phyloP scores from a whole-genome alignment of 2,113 vertebrate genomes.

The Thamnophis sirtalis region DNA sequence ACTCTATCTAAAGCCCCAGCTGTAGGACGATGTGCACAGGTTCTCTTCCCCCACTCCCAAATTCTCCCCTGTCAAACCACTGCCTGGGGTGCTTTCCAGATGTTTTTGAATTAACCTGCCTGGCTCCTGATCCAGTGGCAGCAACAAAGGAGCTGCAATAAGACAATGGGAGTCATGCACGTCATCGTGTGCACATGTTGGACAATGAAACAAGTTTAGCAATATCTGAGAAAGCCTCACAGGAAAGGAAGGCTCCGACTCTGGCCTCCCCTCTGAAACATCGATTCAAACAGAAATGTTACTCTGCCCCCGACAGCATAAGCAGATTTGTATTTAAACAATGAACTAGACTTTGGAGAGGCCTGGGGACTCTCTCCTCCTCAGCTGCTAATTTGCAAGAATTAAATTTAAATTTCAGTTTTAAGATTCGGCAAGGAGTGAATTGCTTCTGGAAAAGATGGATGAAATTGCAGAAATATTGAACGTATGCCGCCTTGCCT shows the following conservation, averaged over 20 bases:
- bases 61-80: background rate
- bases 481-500: background rate
- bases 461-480: background rate
- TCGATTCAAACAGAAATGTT: background rate
- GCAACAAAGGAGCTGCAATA: background rate
- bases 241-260: background rate
- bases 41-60: too few relatives aligned
- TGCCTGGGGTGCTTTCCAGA: background rate
- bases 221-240: background rate
- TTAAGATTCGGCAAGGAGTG: background rate
- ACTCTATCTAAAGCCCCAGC: background rate
- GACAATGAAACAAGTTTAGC: background rate
- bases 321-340: background rate
- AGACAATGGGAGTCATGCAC: background rate
- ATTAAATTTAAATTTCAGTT: background rate
- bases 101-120: background rate
- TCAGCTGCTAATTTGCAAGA: background rate
- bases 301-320: background rate
- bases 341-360: background rate
- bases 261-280: background rate
- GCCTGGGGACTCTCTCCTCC: background rate
- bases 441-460: background rate
- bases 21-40: background rate
- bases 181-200: background rate
- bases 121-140: background rate